phyloP scores from a whole-genome alignment of 2,888 invertebrate species.

The Hecatera dysodea region DNA sequence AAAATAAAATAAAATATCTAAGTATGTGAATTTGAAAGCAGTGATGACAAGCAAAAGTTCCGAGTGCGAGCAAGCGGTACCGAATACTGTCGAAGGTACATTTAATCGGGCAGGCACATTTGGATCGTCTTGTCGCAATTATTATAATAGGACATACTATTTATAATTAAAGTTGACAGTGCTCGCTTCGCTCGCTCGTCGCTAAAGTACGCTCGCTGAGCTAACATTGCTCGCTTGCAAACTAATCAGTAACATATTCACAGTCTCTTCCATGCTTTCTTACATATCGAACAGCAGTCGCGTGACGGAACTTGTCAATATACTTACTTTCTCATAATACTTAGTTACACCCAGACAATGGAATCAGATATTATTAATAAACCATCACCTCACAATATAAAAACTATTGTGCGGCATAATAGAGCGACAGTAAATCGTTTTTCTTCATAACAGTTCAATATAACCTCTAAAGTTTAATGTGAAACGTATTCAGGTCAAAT shows the following conservation, averaged over 20 bases:
- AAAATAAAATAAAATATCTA: too few species aligned
- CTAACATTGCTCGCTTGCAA: too few species aligned
- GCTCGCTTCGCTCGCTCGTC: too few species aligned
- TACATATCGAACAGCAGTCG: neutral
- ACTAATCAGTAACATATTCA: neutral
- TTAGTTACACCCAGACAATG: neutral
- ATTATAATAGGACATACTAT: too few species aligned
- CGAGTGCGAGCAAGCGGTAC: too few species aligned
- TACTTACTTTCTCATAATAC: neutral
- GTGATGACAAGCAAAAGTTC: too few species aligned
- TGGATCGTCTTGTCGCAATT: too few species aligned
- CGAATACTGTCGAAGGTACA: too few species aligned
- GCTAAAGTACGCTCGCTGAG: too few species aligned
- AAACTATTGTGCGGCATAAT: neutral
- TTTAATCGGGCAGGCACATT: too few species aligned
- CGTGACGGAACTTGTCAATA: neutral
- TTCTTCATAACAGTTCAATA: neutral
- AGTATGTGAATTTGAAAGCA: too few species aligned
- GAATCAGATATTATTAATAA: neutral
- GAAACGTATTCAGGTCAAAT: conserved; percentile 22
- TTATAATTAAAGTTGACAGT: too few species aligned
- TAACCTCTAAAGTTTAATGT: neutral
- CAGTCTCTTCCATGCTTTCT: neutral
- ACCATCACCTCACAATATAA: neutral
- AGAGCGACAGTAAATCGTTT: neutral